phyloP scores from a whole-genome alignment of 2,888 invertebrate species.

The Lasioglossum calceatum region DNA sequence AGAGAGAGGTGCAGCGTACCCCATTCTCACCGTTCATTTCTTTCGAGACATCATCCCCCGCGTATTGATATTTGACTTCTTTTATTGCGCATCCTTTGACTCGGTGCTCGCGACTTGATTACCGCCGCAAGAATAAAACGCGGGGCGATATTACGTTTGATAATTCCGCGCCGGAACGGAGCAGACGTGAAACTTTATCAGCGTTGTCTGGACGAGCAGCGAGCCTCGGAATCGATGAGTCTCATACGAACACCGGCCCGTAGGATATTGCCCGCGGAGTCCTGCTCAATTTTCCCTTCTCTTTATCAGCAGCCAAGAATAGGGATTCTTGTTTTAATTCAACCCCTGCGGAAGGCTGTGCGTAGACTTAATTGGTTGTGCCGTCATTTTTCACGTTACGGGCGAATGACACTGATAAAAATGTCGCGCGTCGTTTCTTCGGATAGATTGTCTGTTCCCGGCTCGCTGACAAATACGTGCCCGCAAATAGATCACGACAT shows the following conservation, averaged over 20 bases:
- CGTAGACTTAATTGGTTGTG: not conserved
- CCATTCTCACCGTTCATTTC: slow-evolving; percentile 61
- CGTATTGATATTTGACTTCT: slow-evolving; percentile 75
- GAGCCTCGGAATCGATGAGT: slow-evolving; percentile 37
- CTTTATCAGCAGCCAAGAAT: slow-evolving; percentile 10
- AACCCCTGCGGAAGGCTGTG: not conserved
- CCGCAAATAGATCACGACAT: slow-evolving; percentile 58
- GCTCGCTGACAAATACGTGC: slow-evolving; percentile 61
- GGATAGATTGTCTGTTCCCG: not conserved
- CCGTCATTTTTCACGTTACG: not conserved
- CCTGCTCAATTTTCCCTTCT: slow-evolving; percentile 7
- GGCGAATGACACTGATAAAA: slow-evolving; percentile 36
- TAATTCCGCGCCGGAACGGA: slow-evolving; percentile 56
- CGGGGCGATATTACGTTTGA: slow-evolving; percentile 64
- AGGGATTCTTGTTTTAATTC: slow-evolving; percentile 7
- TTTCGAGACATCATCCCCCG: slow-evolving; percentile 55
- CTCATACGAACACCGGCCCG: slow-evolving; percentile 1
- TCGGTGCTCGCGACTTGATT: slow-evolving; percentile 49
- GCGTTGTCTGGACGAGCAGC: slow-evolving; percentile 16
- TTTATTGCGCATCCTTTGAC: slow-evolving; percentile 71
- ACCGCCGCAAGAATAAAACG: slow-evolving; percentile 60
- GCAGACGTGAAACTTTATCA: slow-evolving; percentile 41
- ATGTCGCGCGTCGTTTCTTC: slow-evolving; percentile 29
- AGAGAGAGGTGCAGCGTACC: not conserved
- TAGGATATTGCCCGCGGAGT: slow-evolving; percentile 23